Percentiles rank a stretch among this genome's conserved stretches.
Conservation (phyloP, 1,140 invertebrate species). For the Acromyrmex charruanus region DNA sequence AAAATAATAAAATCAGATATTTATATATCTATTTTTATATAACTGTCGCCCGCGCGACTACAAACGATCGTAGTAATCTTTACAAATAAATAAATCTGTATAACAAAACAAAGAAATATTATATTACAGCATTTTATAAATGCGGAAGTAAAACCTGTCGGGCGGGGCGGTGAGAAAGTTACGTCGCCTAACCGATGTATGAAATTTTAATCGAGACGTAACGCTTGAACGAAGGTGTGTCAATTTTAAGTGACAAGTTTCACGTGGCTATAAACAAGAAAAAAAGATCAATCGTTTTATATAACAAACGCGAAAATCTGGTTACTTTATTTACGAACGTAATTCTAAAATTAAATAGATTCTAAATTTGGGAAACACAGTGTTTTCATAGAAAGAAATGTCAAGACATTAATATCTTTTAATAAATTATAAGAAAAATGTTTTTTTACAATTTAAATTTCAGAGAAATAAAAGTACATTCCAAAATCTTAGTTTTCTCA, state of each 20-base stretch:
- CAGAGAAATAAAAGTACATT: not conserved
- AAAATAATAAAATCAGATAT: too few species aligned
- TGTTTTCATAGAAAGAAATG: not conserved
- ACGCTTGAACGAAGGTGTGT: slow-evolving; percentile 51
- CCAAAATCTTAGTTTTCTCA: not conserved
- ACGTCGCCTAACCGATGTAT: slow-evolving; percentile 31
- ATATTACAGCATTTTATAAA: slow-evolving; percentile 41
- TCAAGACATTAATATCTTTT: not conserved
- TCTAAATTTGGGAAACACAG: not conserved
- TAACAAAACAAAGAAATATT: slow-evolving; percentile 44
- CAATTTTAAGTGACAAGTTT: slow-evolving; percentile 38
- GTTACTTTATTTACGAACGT: slow-evolving; percentile 1
- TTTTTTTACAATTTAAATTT: slow-evolving; percentile 4
- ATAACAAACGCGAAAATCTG: slow-evolving; percentile 50
- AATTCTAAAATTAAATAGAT: not conserved
- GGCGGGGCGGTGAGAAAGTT: slow-evolving; percentile 44
- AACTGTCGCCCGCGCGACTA: not conserved
- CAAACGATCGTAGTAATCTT: not conserved
- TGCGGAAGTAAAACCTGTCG: slow-evolving; percentile 38
- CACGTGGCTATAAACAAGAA: not conserved
- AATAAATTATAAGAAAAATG: not conserved
- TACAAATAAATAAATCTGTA: not conserved
- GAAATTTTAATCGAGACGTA: slow-evolving; percentile 55
- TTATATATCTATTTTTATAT: too few species aligned
- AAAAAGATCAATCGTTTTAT: slow-evolving; percentile 21